A percentile compares a stretch with the other conserved stretches of the same genome.
Evolutionary conservation across 1,140 invertebrate genomes (phyloP).

Genomic region (Drosophila simulans): DNA sequence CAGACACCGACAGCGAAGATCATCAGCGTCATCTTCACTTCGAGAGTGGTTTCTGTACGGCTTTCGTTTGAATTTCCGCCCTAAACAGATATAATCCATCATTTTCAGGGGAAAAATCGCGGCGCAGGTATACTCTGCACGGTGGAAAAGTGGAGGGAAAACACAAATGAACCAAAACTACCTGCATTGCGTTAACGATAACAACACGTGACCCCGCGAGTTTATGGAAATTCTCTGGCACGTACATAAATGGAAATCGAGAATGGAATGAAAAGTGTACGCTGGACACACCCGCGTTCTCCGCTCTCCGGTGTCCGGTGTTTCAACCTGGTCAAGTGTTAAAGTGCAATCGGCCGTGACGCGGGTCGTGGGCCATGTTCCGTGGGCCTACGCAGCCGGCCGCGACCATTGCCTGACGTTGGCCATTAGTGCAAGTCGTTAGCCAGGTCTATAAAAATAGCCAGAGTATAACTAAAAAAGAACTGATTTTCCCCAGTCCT

Average conservation of each 20-base stretch:
- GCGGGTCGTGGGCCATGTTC: slow-evolving; percentile 30
- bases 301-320: slow-evolving; percentile 29
- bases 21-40: slow-evolving; percentile 44
- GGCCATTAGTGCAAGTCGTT: slow-evolving; percentile 74
- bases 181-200: slow-evolving; percentile 66
- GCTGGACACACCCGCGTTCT: slow-evolving; percentile 43
- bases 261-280: slow-evolving; percentile 39
- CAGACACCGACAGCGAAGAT: slow-evolving; percentile 39
- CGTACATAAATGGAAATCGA: slow-evolving; percentile 25
- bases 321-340: slow-evolving; percentile 73
- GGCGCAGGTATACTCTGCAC: slow-evolving; percentile 55
- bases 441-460: slow-evolving; percentile 49
- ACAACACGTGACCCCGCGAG: slow-evolving; percentile 71
- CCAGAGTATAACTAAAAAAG: slow-evolving; percentile 35
- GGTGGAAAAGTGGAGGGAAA: slow-evolving; percentile 29
- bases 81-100: slow-evolving; percentile 62
- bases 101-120: slow-evolving; percentile 70
- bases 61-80: slow-evolving; percentile 73
- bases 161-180: slow-evolving; percentile 57
- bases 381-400: slow-evolving; percentile 45
- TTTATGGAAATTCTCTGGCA: slow-evolving; percentile 26
- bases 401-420: slow-evolving; percentile 61
- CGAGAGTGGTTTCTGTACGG: slow-evolving; percentile 18
- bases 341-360: slow-evolving; percentile 79
- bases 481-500: slow-evolving; percentile 40